Conservation (phyloP, 2,113 vertebrate species). For the Odontesthes bonariensis region DNA sequence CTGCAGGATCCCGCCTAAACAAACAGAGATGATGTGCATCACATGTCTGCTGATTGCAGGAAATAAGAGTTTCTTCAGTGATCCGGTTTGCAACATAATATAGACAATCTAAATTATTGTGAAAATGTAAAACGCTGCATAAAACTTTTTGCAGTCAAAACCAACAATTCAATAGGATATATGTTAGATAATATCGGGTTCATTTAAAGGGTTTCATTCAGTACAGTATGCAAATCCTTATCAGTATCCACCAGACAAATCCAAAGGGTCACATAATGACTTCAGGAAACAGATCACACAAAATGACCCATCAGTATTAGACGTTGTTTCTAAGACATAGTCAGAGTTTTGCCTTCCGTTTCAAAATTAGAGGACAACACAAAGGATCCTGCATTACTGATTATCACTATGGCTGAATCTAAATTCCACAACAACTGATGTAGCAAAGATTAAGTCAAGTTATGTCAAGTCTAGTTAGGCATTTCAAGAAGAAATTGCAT, state of each 20-base stretch:
- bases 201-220: slow-evolving; percentile 10
- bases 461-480: neutral
- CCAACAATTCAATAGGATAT: neutral
- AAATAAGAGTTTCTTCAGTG: slow-evolving; percentile 36
- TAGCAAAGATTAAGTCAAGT: neutral
- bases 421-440: neutral
- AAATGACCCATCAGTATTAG: neutral
- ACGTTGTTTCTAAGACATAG: rapidly evolving
- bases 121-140: neutral
- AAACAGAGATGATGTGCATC: slow-evolving; percentile 72
- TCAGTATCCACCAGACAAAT: neutral
- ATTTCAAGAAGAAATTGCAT: neutral
- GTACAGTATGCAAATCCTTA: slow-evolving; percentile 4
- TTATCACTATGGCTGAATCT: neutral
- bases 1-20: slow-evolving; percentile 57
- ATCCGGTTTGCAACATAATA: neutral
- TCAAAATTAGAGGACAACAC: neutral
- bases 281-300: neutral
- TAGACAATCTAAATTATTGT: neutral
- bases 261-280: neutral
- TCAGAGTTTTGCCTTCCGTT: neutral
- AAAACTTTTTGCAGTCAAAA: slow-evolving; percentile 1
- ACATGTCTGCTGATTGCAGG: slow-evolving; percentile 63
- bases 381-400: neutral
- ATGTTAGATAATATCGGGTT: neutral